These are phyloP conservation scores for Agrotis clavis DNA, from an alignment of 2,888 invertebrate genomes.

Conservation along the genomic window DNA sequence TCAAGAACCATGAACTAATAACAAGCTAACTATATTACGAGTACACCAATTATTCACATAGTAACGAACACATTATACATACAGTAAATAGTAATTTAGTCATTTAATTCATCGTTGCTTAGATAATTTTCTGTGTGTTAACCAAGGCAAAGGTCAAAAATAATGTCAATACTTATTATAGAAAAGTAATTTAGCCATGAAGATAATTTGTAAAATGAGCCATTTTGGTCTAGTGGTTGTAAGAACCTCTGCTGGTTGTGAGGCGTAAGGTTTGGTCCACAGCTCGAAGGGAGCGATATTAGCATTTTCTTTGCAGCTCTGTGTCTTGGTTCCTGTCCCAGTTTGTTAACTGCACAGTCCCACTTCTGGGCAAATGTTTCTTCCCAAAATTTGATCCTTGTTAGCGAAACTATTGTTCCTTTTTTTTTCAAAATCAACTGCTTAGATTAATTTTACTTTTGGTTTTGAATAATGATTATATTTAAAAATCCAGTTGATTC, in stretches of 20 bases:
- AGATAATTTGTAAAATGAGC: neutral
- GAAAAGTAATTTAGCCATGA: conserved; percentile 12
- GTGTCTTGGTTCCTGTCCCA: neutral
- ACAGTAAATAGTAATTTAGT: conserved; percentile 25
- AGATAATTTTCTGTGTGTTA: conserved; percentile 42
- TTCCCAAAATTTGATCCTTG: too few relatives aligned
- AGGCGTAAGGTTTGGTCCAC: neutral
- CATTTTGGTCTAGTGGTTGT: neutral
- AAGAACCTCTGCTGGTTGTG: neutral
- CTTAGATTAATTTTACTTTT: too few relatives aligned
- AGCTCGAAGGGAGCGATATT: neutral
- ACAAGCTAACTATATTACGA: conserved; percentile 8
- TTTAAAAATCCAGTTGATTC: too few relatives aligned
- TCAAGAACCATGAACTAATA: conserved; percentile 7
- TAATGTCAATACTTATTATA: conserved; percentile 17
- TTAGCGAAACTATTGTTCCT: too few relatives aligned
- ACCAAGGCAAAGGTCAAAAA: conserved; percentile 48
- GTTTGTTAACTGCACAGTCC: too few relatives aligned
- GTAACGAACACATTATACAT: conserved; percentile 6
- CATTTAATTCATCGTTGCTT: conserved; percentile 53
- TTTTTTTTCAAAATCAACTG: too few relatives aligned
- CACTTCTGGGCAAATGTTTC: too few relatives aligned
- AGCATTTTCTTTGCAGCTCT: neutral
- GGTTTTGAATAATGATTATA: too few relatives aligned
- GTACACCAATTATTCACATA: conserved; percentile 35